Evolutionary conservation across 2,888 invertebrate species (phyloP).

Genomic region (Cabera pusaria): DNA sequence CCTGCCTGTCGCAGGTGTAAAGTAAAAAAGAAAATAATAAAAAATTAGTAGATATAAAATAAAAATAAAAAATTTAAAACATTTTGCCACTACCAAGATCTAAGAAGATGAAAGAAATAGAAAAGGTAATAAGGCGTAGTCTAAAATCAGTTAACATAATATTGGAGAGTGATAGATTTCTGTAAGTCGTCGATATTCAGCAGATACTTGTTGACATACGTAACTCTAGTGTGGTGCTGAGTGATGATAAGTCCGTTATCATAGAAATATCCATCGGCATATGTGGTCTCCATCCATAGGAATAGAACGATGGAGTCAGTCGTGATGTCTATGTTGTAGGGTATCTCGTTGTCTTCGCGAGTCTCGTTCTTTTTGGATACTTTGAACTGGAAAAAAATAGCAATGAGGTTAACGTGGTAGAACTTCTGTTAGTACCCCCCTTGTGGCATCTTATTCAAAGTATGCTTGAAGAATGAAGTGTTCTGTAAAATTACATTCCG

Average conservation of each 20-base stretch:
- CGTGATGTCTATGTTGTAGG: slow-evolving; percentile 49
- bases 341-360: slow-evolving; percentile 24
- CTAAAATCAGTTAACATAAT: slow-evolving; percentile 51
- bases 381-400: slow-evolving; percentile 47
- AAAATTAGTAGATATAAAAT: no score
- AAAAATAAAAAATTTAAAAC: no score
- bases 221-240: slow-evolving; percentile 38
- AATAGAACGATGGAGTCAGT: slow-evolving; percentile 85
- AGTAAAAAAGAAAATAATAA: no score
- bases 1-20: no score
- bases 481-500: no score
- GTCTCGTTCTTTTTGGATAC: slow-evolving; percentile 38
- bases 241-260: slow-evolving; percentile 89
- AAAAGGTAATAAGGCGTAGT: no score
- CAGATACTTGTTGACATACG: slow-evolving; percentile 40
- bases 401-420: no score
- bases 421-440: no score
- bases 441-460: no score
- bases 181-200: slow-evolving; percentile 44
- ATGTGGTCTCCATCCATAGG: slow-evolving; percentile 86
- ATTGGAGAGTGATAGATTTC: slow-evolving; percentile 56
- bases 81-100: no score
- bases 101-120: no score
- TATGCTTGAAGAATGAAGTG: no score
- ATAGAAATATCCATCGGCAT: slow-evolving; percentile 85